Conservation (phyloP, 2,113 vertebrate genomes). For the Clinocottus analis region DNA sequence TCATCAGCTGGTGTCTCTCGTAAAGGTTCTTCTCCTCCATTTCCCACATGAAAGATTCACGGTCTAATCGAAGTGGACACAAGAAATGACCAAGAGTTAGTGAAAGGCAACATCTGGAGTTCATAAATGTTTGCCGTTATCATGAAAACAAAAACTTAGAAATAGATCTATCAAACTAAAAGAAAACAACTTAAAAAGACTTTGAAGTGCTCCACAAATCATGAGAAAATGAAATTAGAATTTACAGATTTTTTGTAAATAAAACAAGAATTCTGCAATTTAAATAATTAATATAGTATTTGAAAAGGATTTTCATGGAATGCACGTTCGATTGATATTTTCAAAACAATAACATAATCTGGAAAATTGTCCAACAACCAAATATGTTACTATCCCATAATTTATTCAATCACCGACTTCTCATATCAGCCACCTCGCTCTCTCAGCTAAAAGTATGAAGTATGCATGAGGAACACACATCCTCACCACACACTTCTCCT, state of each 20-base stretch:
- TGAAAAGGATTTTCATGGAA: background rate
- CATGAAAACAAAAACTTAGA: background rate
- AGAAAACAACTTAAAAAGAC: background rate
- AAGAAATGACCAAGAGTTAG: background rate
- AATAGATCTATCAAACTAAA: background rate
- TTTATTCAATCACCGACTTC: no score
- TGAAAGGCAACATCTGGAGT: background rate
- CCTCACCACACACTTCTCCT: background rate
- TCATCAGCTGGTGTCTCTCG: conserved; percentile 92
- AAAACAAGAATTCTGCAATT: background rate
- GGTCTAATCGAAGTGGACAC: conserved; percentile 77
- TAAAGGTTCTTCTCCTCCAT: conserved; percentile 93
- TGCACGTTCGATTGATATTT: background rate
- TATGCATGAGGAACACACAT: background rate
- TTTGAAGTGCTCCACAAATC: background rate
- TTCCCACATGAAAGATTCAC: conserved; percentile 91
- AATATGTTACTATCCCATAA: background rate
- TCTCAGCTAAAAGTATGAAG: background rate
- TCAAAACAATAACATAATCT: background rate
- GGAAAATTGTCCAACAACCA: background rate
- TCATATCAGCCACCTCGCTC: background rate
- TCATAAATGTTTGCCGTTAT: background rate
- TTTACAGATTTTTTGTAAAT: background rate
- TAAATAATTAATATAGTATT: background rate
- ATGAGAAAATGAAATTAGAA: background rate